Evolutionary conservation across 2,888 invertebrate genomes (phyloP).

Genomic region (Dryobota labecula): DNA sequence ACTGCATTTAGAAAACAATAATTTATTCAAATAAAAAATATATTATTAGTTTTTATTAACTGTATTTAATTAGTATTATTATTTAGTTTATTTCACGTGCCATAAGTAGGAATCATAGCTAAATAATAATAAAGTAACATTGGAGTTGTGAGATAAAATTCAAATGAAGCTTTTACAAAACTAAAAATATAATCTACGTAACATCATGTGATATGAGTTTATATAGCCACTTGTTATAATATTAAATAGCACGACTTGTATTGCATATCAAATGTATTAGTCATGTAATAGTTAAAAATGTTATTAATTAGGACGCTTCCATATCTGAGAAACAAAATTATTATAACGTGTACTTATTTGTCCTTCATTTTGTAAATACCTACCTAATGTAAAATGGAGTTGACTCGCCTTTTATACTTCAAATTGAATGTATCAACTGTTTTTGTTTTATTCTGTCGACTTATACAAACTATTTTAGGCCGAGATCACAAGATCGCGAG

Average conservation of each 20-base stretch:
- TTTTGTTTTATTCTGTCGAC: constrained; percentile 54
- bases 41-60: constrained; percentile 61
- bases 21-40: constrained; percentile 56
- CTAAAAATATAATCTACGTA: constrained; percentile 87
- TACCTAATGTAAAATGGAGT: constrained; percentile 62
- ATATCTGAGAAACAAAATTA: constrained; percentile 72
- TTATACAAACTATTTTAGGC: constrained; percentile 60
- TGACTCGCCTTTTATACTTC: constrained; percentile 77
- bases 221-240: constrained; percentile 88
- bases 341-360: constrained; percentile 62
- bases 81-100: constrained; percentile 84
- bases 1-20: constrained; percentile 48
- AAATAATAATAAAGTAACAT: constrained; percentile 81
- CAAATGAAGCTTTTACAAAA: constrained; percentile 84
- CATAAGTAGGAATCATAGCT: constrained; percentile 82
- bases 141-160: constrained; percentile 88
- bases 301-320: constrained; percentile 75
- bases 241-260: constrained; percentile 87
- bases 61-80: constrained; percentile 65
- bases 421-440: constrained; percentile 63
- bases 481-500: constrained; percentile 63
- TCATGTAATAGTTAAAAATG: constrained; percentile 76
- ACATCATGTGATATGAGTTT: constrained; percentile 89
- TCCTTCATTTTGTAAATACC: constrained; percentile 69
- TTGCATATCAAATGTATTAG: constrained; percentile 88